Base-by-base conservation (phyloP, 1,140 invertebrate genomes). In the Hyles vespertilio region DNA sequence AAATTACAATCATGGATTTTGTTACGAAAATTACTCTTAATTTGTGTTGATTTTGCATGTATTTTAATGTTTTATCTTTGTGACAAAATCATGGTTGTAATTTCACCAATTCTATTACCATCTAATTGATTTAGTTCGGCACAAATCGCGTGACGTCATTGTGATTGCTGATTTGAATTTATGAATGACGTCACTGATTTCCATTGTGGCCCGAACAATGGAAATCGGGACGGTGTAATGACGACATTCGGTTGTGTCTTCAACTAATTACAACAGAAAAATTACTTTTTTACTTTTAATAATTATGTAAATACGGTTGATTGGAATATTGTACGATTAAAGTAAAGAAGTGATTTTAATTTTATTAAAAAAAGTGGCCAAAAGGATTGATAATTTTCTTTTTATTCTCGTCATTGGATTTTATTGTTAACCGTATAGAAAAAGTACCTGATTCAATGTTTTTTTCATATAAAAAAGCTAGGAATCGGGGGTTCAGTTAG, bases 401-500 rank as follows among this genome's bases (percentile, higher is more conserved):
- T 22, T 51, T 61, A 5, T 50, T 49, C 57, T 49, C 58, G 59
- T 66, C 56, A 47, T 47, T 69, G 69, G 61, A 74, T 74, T 82
- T 70, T 45, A 65, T 3, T 67, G 63, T 65, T 71, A 59, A 65
- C 61, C 64, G 43, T 61, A 74, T 11, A 32, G 57, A 53, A 43
- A 45, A 62, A 56, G 82, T 69, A 85, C 81, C 74, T 69, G 74
- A 65, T 83, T 87, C 60, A 70, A 67, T 81, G 81, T 69, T 78
- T 85, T 87, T 84, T 85, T 85, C 51, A 11, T 2, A 62, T 70
- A 84, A 87, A 87, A 87, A 84, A 70, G 80, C 74, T 65, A 79
- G 51, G 72, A 87, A 74, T 80, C 71, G 75, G 79, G 84, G 56
- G 77, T 59, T 33, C 11, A 32, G 32, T 22, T 8, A 7, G 45